phyloP scores from a whole-genome alignment of 2,888 invertebrate species.

The Protonemura montana region DNA sequence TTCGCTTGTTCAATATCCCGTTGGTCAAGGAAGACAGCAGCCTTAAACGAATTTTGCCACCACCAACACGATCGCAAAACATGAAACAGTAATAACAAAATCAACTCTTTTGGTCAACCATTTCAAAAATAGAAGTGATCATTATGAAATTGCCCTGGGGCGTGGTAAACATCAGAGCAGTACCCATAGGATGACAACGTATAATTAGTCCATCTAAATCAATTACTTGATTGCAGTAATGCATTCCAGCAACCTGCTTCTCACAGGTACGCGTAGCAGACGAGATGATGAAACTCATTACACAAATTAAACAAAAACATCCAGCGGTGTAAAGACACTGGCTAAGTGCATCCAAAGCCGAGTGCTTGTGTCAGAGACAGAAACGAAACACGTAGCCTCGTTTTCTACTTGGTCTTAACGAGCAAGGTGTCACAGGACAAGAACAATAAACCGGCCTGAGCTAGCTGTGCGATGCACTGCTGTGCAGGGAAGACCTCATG shows the following conservation, averaged over 20 bases:
- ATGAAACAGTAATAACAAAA: background rate
- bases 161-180: background rate
- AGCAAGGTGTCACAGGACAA: background rate
- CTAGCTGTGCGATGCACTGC: background rate
- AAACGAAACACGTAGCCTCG: background rate
- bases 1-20: background rate
- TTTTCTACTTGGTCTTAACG: background rate
- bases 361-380: background rate
- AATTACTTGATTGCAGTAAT: background rate
- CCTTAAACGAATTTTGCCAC: background rate
- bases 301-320: background rate
- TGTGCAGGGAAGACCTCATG: background rate
- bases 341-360: background rate
- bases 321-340: background rate
- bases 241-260: background rate
- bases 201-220: background rate
- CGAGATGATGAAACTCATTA: background rate
- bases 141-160: background rate
- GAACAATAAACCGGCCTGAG: background rate
- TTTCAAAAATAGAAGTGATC: background rate
- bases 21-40: background rate
- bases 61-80: background rate
- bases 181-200: background rate
- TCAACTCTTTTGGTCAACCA: background rate
- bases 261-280: background rate